phyloP scores from a whole-genome alignment of 2,888 invertebrate species.

The Empis livida region DNA sequence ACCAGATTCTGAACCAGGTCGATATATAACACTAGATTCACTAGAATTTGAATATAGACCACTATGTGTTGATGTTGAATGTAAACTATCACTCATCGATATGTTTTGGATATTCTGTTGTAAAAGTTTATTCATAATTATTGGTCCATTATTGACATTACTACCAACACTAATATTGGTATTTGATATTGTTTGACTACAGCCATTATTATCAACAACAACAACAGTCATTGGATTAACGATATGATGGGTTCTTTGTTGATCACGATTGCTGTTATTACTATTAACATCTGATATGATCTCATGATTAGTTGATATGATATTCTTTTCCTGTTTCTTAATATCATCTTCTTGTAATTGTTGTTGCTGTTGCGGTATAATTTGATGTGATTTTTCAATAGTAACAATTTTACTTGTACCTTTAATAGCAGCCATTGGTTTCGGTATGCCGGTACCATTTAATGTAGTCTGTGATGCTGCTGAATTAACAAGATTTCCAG shows the following conservation, averaged over 20 bases:
- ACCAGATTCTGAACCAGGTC: slow-evolving; percentile 58
- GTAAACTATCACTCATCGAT: slow-evolving; percentile 55
- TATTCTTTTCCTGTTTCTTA: neutral
- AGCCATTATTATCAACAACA: slow-evolving; percentile 3
- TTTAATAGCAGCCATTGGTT: slow-evolving; percentile 85
- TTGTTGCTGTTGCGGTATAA: slow-evolving; percentile 10
- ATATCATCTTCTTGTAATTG: slow-evolving; percentile 6
- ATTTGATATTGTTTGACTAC: slow-evolving; percentile 11
- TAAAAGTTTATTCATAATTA: slow-evolving; percentile 22
- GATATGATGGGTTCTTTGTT: slow-evolving; percentile 18
- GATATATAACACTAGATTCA: slow-evolving; percentile 60
- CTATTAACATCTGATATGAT: slow-evolving; percentile 17
- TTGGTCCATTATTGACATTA: slow-evolving; percentile 20
- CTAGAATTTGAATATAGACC: slow-evolving; percentile 55
- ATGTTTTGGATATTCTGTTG: slow-evolving; percentile 39
- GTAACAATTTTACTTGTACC: slow-evolving; percentile 64
- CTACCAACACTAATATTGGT: slow-evolving; percentile 17
- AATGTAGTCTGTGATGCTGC: slow-evolving; percentile 18
- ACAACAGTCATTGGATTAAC: slow-evolving; percentile 17
- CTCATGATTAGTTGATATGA: slow-evolving; percentile 11
- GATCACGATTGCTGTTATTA: slow-evolving; percentile 5
- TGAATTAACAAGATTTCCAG: neutral
- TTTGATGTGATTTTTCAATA: slow-evolving; percentile 12
- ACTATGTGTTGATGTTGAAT: slow-evolving; percentile 40
- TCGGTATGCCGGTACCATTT: slow-evolving; percentile 60